Evolutionary conservation across 2,888 invertebrate genomes (phyloP), one percentile per base, ranked within the genome.

Genomic region (Brachynemurus nebulosus): DNA sequence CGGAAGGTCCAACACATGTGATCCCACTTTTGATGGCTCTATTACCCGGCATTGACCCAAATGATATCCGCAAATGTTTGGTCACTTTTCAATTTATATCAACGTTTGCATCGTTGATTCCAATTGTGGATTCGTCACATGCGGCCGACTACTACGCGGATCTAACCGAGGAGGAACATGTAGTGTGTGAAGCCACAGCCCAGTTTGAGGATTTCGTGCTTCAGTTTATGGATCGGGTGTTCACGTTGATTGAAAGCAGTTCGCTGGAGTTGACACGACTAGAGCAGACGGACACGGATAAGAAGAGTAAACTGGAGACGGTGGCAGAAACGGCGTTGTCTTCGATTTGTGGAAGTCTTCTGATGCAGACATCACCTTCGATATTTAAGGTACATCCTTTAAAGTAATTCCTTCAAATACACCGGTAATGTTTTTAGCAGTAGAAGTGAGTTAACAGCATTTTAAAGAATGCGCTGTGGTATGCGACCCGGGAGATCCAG

Each of bases 21-120:
- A 69, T 93, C 14, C 86, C 89, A 0, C 67, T 93, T 19, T 67
- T 93, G 11, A 74, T 84, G 59, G 78, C 81, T 1, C 71, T 85
- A 1, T 65, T 95, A 14, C 92, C 93, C 0, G 92, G 90, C 11
- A 80, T 95, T 35, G 93, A 93, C 61, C 80, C 88, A 0, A 93
- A 93, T 57, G 92, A 93, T 61, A 71, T 81, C 34, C 73, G 75
- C 50, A 85, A 85, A 61, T 80, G 80, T 18, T 66, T 80, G 42
- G 71, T 81, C 18, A 82, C 88, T 0, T 74, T 42, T 42, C 84
- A 85, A 55, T 79, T 89, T 55, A 78, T 91, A 44, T 72, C 82
- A 4, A 76, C 80, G 37, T 78, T 86, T 57, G 73, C 78, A 11
- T 79, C 79, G 51, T 72, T 90, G 68, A 76, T 92, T 19, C 88